Conservation (phyloP, 30 jellyfish, hydroid and myxozoan species). For the Morbakka virulenta region DNA sequence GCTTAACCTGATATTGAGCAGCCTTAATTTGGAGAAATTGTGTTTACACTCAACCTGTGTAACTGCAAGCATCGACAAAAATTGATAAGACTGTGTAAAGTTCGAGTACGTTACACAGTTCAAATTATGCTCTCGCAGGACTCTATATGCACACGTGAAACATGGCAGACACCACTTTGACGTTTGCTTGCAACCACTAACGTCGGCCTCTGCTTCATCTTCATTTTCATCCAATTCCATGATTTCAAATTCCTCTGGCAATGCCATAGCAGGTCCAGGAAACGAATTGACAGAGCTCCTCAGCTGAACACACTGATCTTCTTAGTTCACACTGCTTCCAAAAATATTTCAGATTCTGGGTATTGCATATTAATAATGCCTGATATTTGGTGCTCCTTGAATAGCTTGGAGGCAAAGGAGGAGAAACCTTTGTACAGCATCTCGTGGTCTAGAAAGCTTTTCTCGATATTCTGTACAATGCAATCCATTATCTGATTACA, state of each 20-base stretch:
- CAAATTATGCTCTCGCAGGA: constrained; percentile 9
- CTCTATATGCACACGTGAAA: constrained; percentile 36
- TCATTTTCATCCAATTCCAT: background rate
- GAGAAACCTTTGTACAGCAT: constrained; percentile 42
- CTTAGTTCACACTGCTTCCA: background rate
- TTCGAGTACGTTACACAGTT: constrained; percentile 15
- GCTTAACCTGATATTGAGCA: too few relatives aligned
- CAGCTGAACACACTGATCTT: constrained; percentile 15
- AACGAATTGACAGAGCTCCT: background rate
- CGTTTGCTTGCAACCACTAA: constrained; percentile 4
- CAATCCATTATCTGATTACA: constrained; percentile 32
- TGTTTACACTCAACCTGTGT: constrained; percentile 5
- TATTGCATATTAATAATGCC: constrained; percentile 12
- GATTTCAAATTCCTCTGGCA: constrained; percentile 14
- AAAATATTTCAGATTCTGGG: background rate
- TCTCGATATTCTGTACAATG: background rate
- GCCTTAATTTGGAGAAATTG: too few relatives aligned
- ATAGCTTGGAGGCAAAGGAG: constrained; percentile 28
- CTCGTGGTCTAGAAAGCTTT: constrained; percentile 13
- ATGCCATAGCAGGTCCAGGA: constrained; percentile 26
- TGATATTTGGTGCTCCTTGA: background rate
- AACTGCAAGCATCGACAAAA: constrained; percentile 9
- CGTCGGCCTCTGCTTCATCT: constrained; percentile 6
- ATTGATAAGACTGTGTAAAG: background rate
- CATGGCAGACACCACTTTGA: background rate